Base-by-base conservation (phyloP, 2,888 invertebrate genomes). In the Megalurothrips usitatus region DNA sequence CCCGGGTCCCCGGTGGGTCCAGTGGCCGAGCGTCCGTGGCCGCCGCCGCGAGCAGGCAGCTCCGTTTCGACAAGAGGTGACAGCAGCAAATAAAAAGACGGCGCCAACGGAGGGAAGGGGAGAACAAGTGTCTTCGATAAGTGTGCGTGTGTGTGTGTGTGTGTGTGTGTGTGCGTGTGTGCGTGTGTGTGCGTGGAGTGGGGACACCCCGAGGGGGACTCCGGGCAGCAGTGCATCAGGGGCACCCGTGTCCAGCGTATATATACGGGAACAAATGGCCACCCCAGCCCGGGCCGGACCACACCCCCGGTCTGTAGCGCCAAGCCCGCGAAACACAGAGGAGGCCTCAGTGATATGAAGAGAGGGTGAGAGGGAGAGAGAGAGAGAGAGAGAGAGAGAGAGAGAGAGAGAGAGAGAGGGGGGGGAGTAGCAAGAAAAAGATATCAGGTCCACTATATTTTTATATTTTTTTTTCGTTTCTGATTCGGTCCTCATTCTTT, bases 31-130 rank as follows among this genome's bases (percentile, higher is more conserved):
- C 17, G 58, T 58, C 58, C 58, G 6, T 43, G 10, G 12, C 52
- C 52, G 58, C 19, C 58, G 11, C 19, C 58, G 19, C 58, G 23
- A 23, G 23, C 68, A 19, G 68, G 68, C 58, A 58, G 58, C 68
- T 75, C 68, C n/a, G 68, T 75, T 75, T 75, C 68, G 68, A 75
- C 68, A 75, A 75, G 68, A 75, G 68, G 68, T 75, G 68, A 75
- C 68, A 75, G 68, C 23, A 26, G 23, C 68, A 23, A 75, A 75
- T 75, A 75, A 75, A 75, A 75, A 75, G 68, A 12, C 10, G 68
- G 68, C 9, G 68, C 11, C 23, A 23, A 11, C 11, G 68, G 26
- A 26, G 9, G 23, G 68, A 11, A 26, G 68, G 68, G 68, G 68
- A 75, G 68, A 26, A 75, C 68, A 75, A 75, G 68, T 75, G 68